A percentile compares a stretch with the other conserved stretches of the same genome.
Conservation (phyloP, 2,113 vertebrate species). For the Hypocryptadius cinnamomeus region DNA sequence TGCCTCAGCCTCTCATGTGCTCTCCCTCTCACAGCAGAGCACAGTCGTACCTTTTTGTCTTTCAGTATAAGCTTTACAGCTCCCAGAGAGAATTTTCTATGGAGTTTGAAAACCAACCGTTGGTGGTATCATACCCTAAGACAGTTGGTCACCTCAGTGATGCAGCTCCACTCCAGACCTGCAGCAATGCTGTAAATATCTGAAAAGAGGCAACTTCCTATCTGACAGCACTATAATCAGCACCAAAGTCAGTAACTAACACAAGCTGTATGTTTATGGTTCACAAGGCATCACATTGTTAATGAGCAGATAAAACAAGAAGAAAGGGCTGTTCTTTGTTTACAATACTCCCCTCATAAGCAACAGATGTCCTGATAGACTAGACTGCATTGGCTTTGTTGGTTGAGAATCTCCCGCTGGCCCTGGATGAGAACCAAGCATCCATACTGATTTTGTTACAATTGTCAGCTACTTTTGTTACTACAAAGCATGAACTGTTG, state of each 20-base stretch:
- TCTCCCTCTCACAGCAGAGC: not conserved
- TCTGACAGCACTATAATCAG: not conserved
- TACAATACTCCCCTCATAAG: slow-evolving; percentile 58
- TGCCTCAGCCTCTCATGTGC: not conserved
- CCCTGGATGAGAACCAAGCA: slow-evolving; percentile 60
- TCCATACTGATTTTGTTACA: slow-evolving; percentile 61
- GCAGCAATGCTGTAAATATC: not conserved
- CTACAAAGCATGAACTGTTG: slow-evolving; percentile 46
- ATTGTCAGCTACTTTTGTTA: slow-evolving; percentile 60
- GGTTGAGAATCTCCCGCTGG: slow-evolving; percentile 57
- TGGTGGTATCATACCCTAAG: not conserved
- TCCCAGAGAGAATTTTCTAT: not conserved
- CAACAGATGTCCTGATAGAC: slow-evolving; percentile 67
- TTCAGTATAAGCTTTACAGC: not conserved
- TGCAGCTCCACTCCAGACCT: not conserved
- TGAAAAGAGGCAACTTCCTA: not conserved
- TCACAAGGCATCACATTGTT: slow-evolving; percentile 57
- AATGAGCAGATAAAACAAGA: slow-evolving; percentile 54
- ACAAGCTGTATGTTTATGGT: slow-evolving; percentile 22
- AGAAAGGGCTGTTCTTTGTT: slow-evolving; percentile 56
- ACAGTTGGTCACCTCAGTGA: not conserved
- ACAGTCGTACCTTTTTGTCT: not conserved
- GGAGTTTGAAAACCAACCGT: not conserved
- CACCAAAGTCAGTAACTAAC: slow-evolving; percentile 26
- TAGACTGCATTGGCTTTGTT: slow-evolving; percentile 59